A percentile compares a stretch with the other conserved stretches of the same genome.
Conservation (phyloP, 2,888 invertebrate species). For the Drosophila percnosoma region DNA sequence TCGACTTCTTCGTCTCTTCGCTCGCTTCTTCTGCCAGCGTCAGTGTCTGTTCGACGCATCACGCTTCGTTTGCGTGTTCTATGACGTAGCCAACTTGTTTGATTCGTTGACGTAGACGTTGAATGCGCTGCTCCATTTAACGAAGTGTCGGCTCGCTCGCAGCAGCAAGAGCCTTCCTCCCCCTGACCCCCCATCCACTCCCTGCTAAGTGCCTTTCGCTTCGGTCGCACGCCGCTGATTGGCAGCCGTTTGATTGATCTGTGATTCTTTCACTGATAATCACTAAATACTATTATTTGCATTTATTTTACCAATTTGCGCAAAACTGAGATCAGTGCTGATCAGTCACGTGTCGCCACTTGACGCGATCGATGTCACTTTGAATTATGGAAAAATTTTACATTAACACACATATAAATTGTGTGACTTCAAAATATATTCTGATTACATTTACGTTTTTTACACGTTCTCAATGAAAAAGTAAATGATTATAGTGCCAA, state of each 20-base stretch:
- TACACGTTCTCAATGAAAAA: too few relatives aligned
- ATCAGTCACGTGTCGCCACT: conserved; percentile 48
- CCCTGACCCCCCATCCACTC: neutral
- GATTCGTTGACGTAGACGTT: conserved; percentile 19
- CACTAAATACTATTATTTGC: conserved; percentile 9
- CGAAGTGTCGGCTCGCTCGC: conserved; percentile 19
- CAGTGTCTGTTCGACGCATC: conserved; percentile 34
- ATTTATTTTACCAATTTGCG: conserved; percentile 2
- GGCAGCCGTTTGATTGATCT: conserved; percentile 37
- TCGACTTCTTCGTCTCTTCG: neutral
- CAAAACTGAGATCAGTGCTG: conserved; percentile 17
- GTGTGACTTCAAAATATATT: neutral
- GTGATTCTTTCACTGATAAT: conserved; percentile 43
- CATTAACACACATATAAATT: conserved; percentile 7
- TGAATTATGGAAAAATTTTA: conserved; percentile 13
- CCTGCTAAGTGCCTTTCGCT: neutral
- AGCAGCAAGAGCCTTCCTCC: conserved; percentile 21
- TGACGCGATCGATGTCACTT: conserved; percentile 43
- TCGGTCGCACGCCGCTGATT: conserved; percentile 61
- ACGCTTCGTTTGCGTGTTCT: conserved; percentile 63
- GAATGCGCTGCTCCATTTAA: conserved; percentile 34
- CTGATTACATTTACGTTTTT: conserved; percentile 16
- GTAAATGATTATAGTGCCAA: neutral
- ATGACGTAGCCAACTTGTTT: conserved; percentile 59
- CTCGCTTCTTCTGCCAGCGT: neutral